These are phyloP conservation scores for Ceratoteleas bidentatus DNA, from an alignment of 1,140 invertebrate genomes.

Conservation along the genomic window DNA sequence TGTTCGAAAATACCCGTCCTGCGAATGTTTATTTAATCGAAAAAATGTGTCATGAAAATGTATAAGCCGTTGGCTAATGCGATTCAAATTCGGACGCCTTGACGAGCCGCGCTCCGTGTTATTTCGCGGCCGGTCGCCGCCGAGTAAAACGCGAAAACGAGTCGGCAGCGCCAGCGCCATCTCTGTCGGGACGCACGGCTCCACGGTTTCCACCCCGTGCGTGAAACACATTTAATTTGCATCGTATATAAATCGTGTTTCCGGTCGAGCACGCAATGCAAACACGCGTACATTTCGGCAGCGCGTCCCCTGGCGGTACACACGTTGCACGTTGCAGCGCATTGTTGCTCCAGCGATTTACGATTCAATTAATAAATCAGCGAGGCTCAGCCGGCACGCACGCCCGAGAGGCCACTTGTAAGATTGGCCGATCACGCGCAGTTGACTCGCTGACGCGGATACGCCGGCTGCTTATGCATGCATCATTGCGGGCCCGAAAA, in stretches of 20 bases:
- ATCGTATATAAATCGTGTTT: constrained; percentile 80
- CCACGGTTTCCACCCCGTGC: constrained; percentile 57
- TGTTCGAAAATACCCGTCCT: no score
- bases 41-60: constrained; percentile 50
- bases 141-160: constrained; percentile 58
- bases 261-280: constrained; percentile 79
- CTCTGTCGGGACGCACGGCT: constrained; percentile 25
- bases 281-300: constrained; percentile 75
- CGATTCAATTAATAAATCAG: constrained; percentile 79
- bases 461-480: constrained; percentile 19
- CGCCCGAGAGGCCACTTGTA: constrained; percentile 69
- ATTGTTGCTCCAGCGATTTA: constrained; percentile 77
- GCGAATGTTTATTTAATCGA: constrained; percentile 40
- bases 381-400: constrained; percentile 39
- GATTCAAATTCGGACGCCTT: constrained; percentile 47
- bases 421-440: constrained; percentile 72
- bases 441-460: constrained; percentile 28
- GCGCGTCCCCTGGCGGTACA: constrained; percentile 55
- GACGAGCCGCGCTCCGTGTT: constrained; percentile 42
- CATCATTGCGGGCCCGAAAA: constrained; percentile 14
- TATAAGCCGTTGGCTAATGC: constrained; percentile 19
- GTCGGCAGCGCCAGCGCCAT: constrained; percentile 43
- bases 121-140: constrained; percentile 50
- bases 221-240: constrained; percentile 78
- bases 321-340: constrained; percentile 68